Percentiles rank a stretch among this genome's conserved stretches.
These are phyloP conservation scores for Ectemnius cavifrons DNA, from an alignment of 2,888 invertebrate genomes.

Conservation along the genomic window DNA sequence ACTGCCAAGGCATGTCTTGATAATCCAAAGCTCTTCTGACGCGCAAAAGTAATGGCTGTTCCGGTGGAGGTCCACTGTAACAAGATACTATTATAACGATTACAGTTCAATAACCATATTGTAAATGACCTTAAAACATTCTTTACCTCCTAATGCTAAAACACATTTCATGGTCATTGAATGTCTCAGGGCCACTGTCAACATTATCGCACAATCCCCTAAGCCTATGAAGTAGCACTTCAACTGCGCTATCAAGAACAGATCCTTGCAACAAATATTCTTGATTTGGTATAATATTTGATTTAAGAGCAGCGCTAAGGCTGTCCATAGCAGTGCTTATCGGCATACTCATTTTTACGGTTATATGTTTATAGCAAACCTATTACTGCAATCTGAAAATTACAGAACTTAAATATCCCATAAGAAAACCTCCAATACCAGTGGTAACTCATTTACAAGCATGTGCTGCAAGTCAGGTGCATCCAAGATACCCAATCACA, in stretches of 20 bases:
- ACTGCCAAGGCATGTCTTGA: slow-evolving; percentile 91
- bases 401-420: too few species aligned
- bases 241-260: slow-evolving; percentile 93
- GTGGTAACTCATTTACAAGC: too few species aligned
- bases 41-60: slow-evolving; percentile 84
- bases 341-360: slow-evolving; percentile 75
- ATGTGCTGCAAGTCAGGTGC: too few species aligned
- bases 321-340: slow-evolving; percentile 87
- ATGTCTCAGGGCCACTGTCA: slow-evolving; percentile 93
- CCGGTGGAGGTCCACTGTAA: slow-evolving; percentile 71
- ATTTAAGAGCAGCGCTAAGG: slow-evolving; percentile 87
- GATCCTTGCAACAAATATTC: slow-evolving; percentile 97
- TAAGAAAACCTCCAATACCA: too few species aligned
- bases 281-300: slow-evolving; percentile 94
- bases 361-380: too few species aligned
- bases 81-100: neutral
- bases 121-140: neutral
- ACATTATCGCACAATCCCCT: slow-evolving; percentile 96
- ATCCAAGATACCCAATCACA: too few species aligned
- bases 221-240: slow-evolving; percentile 90
- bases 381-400: too few species aligned
- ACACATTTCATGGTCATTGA: slow-evolving; percentile 96
- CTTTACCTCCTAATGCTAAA: slow-evolving; percentile 84
- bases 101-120: too few species aligned
- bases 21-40: slow-evolving; percentile 92